These are phyloP conservation scores for Bombus cullumanus DNA, from an alignment of 1,140 invertebrate species.

Conservation along the genomic window DNA sequence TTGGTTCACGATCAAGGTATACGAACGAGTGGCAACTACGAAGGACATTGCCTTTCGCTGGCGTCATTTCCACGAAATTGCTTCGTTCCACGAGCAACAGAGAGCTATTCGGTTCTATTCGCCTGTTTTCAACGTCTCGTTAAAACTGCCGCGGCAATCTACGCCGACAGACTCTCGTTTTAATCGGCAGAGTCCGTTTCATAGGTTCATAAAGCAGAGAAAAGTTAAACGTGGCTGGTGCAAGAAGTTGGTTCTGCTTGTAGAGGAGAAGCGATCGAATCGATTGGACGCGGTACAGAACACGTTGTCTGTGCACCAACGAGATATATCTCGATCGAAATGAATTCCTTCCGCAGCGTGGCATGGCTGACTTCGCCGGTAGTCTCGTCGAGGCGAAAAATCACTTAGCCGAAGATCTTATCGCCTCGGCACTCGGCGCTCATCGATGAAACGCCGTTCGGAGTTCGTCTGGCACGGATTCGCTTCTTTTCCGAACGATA, in stretches of 20 bases:
- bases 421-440: conserved; percentile 49
- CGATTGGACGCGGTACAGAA: conserved; percentile 4
- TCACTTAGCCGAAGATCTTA: conserved; percentile 68
- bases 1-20: neutral
- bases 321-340: conserved; percentile 52
- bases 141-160: conserved; percentile 3
- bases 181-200: neutral
- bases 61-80: conserved; percentile 7
- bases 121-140: conserved; percentile 26
- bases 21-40: neutral
- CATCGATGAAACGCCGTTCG: conserved; percentile 48
- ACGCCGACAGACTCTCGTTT: too few species aligned
- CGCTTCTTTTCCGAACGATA: conserved; percentile 56
- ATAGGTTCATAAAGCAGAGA: neutral
- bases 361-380: conserved; percentile 44
- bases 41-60: neutral
- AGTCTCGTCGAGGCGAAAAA: conserved; percentile 63
- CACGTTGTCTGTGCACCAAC: neutral
- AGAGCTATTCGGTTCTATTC: neutral
- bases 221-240: neutral
- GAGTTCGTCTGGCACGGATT: conserved; percentile 44
- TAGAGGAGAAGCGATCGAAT: conserved; percentile 10
- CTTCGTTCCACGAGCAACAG: neutral
- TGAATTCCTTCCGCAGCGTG: conserved; percentile 58
- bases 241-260: neutral